Conservation (phyloP, 2,888 invertebrate species). For the Uropetala carovei region DNA sequence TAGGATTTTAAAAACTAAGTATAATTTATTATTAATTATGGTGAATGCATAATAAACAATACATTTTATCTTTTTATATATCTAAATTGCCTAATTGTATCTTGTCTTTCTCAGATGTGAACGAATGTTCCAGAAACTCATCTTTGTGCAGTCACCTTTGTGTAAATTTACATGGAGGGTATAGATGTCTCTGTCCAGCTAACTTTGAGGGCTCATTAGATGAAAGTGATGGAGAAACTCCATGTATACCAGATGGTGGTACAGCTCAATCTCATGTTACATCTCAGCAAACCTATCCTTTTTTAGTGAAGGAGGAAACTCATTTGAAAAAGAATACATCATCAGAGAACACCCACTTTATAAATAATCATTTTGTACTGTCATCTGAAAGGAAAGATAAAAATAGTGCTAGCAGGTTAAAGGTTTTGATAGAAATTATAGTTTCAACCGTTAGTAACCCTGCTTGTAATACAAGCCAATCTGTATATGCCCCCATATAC, state of each 20-base stretch:
- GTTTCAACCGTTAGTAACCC: constrained; percentile 10
- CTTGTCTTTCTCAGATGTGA: constrained; percentile 62
- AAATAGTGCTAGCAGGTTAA: not conserved
- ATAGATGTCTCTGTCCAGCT: constrained; percentile 60
- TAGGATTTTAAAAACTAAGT: too few relatives aligned
- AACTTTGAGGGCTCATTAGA: not conserved
- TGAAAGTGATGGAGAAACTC: not conserved
- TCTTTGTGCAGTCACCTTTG: constrained; percentile 56
- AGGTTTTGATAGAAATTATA: constrained; percentile 32
- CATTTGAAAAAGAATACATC: not conserved
- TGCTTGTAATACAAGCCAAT: not conserved
- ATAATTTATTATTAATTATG: too few relatives aligned
- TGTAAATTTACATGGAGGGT: constrained; percentile 61
- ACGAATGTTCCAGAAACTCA: constrained; percentile 29
- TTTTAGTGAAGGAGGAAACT: constrained; percentile 4
- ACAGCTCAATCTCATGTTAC: not conserved
- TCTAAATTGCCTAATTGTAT: not conserved
- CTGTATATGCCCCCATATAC: not conserved
- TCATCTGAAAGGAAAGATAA: not conserved
- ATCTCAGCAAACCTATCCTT: not conserved
- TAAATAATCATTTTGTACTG: not conserved
- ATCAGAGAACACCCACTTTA: not conserved
- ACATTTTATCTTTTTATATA: not conserved
- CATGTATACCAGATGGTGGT: not conserved
- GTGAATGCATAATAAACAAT: not conserved